phyloP scores from a whole-genome alignment of 2,797 vertebrate genomes.

The Perdix hodgsoniae region DNA sequence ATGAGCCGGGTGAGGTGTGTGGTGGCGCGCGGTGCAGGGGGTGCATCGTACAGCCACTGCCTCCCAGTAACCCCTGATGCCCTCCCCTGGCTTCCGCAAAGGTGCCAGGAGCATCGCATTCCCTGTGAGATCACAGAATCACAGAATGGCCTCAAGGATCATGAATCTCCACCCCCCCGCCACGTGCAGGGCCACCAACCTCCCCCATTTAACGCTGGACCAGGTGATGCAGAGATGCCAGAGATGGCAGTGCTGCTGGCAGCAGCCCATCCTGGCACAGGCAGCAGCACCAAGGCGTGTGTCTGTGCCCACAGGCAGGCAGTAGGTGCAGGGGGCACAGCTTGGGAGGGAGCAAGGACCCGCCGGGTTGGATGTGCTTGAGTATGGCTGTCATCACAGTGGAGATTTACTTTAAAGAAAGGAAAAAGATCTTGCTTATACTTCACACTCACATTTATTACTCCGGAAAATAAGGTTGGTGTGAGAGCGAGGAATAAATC shows the following conservation, averaged over 20 bases:
- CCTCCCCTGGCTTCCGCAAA: rapidly evolving
- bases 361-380: not conserved
- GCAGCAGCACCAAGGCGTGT: rapidly evolving
- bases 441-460: not conserved
- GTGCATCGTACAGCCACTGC: rapidly evolving
- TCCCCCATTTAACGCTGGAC: too few relatives aligned
- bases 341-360: not conserved
- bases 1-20: slow-evolving; percentile 3
- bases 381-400: not conserved
- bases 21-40: not conserved
- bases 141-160: too few relatives aligned
- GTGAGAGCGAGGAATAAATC: slow-evolving; percentile 17
- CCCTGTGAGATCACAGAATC: too few relatives aligned
- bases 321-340: rapidly evolving
- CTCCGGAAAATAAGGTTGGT: slow-evolving; percentile 22
- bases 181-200: too few relatives aligned
- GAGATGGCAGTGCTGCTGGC: rapidly evolving
- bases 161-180: too few relatives aligned
- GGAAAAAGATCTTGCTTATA: not conserved
- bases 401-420: not conserved
- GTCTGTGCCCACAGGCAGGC: rapidly evolving
- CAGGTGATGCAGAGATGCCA: too few relatives aligned
- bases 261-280: not conserved
- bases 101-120: rapidly evolving
- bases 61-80: rapidly evolving